Percentiles rank a stretch among this genome's conserved stretches.
phyloP scores from a whole-genome alignment of 2,888 invertebrate species.

The Aphidoletes aphidimyza region DNA sequence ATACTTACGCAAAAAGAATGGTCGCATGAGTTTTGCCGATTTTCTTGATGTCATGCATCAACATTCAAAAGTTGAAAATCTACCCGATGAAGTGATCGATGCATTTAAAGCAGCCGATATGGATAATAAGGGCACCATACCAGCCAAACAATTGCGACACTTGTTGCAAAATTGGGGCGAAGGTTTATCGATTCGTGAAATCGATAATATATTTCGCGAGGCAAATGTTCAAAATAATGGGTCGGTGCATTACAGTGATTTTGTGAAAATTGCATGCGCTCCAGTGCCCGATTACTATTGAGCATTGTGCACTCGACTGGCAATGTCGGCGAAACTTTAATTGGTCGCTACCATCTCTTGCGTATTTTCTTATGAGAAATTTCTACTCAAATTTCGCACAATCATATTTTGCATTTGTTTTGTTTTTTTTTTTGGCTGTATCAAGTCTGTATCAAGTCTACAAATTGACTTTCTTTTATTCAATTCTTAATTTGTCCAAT shows the following conservation, averaged over 20 bases:
- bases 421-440: background rate
- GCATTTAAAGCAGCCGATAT: conserved; percentile 90
- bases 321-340: background rate
- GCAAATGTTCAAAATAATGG: conserved; percentile 86
- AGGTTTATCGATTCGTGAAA: conserved; percentile 78
- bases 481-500: background rate
- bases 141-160: conserved; percentile 84
- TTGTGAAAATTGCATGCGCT: conserved; percentile 91
- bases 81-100: conserved; percentile 77
- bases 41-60: conserved; percentile 95
- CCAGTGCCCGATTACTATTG: conserved; percentile 93
- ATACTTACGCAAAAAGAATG: conserved; percentile 81
- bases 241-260: conserved; percentile 88
- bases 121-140: conserved; percentile 77
- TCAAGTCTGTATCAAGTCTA: background rate
- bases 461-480: background rate
- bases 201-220: conserved; percentile 89
- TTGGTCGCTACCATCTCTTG: background rate
- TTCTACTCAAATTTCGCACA: background rate
- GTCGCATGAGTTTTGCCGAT: conserved; percentile 94
- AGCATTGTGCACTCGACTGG: conserved; percentile 58
- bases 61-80: conserved; percentile 73
- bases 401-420: background rate
- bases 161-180: conserved; percentile 94
- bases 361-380: background rate